phyloP scores from a whole-genome alignment of 2,888 invertebrate species.

The Trissolcus japonicus region DNA sequence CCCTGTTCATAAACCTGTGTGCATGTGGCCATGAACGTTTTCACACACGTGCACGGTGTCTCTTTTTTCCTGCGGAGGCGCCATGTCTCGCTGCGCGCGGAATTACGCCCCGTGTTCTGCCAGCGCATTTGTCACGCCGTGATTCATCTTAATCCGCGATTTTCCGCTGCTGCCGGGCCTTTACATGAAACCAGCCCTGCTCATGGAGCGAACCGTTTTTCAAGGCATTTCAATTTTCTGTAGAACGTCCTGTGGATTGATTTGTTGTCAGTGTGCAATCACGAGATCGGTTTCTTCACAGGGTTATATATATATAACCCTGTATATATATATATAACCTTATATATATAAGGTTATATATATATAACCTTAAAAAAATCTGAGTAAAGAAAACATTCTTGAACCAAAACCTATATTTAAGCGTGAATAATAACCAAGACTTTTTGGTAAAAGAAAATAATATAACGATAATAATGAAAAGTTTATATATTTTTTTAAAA shows the following conservation, averaged over 20 bases:
- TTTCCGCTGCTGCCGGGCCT: slow-evolving; percentile 16
- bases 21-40: background rate
- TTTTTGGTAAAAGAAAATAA: too few species aligned
- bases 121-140: slow-evolving; percentile 43
- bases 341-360: too few species aligned
- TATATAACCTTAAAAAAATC: too few species aligned
- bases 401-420: too few species aligned
- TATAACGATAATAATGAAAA: too few species aligned
- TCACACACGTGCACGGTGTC: slow-evolving; percentile 1
- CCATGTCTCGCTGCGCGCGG: slow-evolving; percentile 36
- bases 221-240: slow-evolving; percentile 22
- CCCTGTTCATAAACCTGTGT: slow-evolving; percentile 6
- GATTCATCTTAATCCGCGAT: slow-evolving; percentile 47
- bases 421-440: too few species aligned
- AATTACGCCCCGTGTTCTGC: slow-evolving; percentile 26
- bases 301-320: too few species aligned
- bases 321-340: too few species aligned
- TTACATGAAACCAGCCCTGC: background rate
- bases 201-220: slow-evolving; percentile 6
- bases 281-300: slow-evolving; percentile 35
- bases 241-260: slow-evolving; percentile 24
- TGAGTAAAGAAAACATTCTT: too few species aligned
- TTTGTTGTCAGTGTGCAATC: slow-evolving; percentile 34
- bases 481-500: too few species aligned
- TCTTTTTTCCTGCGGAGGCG: slow-evolving; percentile 42